These are phyloP conservation scores for Hemichromis elongatus DNA, from an alignment of 2,113 vertebrate genomes.

Conservation along the genomic window DNA sequence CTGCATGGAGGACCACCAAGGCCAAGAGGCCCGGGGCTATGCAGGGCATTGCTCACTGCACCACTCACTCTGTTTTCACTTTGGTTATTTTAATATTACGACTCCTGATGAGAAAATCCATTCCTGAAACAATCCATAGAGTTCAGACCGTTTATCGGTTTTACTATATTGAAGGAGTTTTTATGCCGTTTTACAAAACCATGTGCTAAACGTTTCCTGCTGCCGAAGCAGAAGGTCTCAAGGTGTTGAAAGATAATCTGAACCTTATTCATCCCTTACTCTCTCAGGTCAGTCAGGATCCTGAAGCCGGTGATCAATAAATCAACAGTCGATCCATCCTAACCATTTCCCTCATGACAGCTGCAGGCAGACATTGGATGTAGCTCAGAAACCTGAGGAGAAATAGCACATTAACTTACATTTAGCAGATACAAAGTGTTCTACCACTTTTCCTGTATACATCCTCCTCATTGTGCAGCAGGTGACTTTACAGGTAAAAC, in stretches of 20 bases:
- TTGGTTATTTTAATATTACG: not conserved
- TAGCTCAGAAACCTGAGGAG: not conserved
- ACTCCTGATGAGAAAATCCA: not conserved
- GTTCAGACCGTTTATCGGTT: not conserved
- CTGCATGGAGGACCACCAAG: not conserved
- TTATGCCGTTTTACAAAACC: not conserved
- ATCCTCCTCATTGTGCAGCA: not conserved
- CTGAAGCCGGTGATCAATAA: constrained; percentile 19
- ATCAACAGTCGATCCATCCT: constrained; percentile 26
- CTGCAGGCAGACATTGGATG: not conserved
- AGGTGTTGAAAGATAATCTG: not conserved
- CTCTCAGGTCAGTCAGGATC: not conserved
- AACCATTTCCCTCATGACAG: not conserved
- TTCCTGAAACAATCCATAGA: not conserved
- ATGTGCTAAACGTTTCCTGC: not conserved
- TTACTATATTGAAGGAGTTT: not conserved
- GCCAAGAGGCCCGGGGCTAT: constrained; percentile 38
- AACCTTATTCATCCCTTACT: not conserved
- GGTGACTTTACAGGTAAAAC: not conserved
- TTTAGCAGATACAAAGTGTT: not conserved
- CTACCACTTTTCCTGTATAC: not conserved
- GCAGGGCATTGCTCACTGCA: not conserved
- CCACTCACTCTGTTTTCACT: not conserved
- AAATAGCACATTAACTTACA: constrained; percentile 4
- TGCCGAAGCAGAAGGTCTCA: not conserved